Evolutionary conservation across 2,113 vertebrate genomes (phyloP).

Genomic region (Amazona guildingii): DNA sequence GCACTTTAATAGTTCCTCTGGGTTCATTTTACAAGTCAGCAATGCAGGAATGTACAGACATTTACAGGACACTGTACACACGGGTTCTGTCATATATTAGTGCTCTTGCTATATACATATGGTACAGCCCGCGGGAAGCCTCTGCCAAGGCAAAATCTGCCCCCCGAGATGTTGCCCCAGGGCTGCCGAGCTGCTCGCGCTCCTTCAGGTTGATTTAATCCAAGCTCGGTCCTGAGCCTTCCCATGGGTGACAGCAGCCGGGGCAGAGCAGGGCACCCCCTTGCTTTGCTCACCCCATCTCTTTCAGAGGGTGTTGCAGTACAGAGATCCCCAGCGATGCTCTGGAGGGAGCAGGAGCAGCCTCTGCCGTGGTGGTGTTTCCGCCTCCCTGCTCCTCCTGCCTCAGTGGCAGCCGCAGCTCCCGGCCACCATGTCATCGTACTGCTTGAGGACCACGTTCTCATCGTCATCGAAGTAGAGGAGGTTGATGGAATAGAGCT

Average conservation of each 20-base stretch:
- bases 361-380: rapidly evolving
- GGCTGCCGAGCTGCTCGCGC: rapidly evolving
- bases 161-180: rapidly evolving
- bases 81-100: constrained; percentile 37
- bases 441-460: constrained; percentile 86
- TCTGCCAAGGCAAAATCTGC: not conserved
- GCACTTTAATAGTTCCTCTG: not conserved
- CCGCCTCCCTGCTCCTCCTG: not conserved
- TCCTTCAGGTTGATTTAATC: rapidly evolving
- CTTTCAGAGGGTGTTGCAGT: not conserved
- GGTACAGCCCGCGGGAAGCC: constrained; percentile 8
- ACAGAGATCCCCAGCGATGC: not conserved
- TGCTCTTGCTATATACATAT: constrained; percentile 67
- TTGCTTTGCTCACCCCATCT: not conserved
- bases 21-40: not conserved
- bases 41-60: constrained; percentile 23
- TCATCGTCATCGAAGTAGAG: constrained; percentile 84
- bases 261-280: not conserved
- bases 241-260: not conserved
- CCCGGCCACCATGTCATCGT: constrained; percentile 81
- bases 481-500: constrained; percentile 79
- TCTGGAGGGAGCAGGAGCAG: not conserved
- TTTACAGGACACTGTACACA: constrained; percentile 42
- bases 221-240: not conserved
- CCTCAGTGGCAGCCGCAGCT: constrained; percentile 82